Percentiles rank a stretch among this genome's conserved stretches.
phyloP scores from a whole-genome alignment of 2,113 vertebrate genomes.

The Anser brachyrhynchus region DNA sequence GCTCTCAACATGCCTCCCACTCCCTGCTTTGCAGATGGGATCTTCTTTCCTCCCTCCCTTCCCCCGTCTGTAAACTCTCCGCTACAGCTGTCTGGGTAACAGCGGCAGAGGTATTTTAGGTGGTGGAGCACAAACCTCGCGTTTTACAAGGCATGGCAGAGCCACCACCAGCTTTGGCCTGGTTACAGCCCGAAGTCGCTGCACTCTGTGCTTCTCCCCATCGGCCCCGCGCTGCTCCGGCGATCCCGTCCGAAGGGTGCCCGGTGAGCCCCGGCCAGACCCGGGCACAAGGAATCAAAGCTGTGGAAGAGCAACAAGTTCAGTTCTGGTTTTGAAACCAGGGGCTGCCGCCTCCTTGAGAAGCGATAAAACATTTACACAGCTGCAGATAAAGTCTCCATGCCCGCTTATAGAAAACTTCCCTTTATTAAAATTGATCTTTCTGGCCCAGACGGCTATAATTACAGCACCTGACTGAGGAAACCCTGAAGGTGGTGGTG shows the following conservation, averaged over 20 bases:
- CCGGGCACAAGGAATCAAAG: neutral
- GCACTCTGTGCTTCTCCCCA: fast-evolving
- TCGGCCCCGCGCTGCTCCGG: neutral
- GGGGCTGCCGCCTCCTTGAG: neutral
- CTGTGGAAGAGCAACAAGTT: neutral
- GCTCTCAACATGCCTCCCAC: conserved; percentile 69
- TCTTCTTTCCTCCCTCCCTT: conserved; percentile 17
- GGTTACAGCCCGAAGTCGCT: fast-evolving
- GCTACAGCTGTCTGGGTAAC: conserved; percentile 11
- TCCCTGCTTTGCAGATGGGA: conserved; percentile 72
- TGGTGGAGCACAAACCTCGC: neutral
- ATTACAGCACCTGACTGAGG: fast-evolving
- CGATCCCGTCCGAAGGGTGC: fast-evolving
- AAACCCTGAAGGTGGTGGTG: neutral
- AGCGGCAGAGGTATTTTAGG: neutral
- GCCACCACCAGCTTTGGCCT: neutral
- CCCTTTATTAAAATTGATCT: neutral
- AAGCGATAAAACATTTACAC: fast-evolving
- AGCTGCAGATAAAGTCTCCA: neutral
- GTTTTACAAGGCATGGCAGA: neutral
- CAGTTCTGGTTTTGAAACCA: neutral
- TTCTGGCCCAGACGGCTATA: fast-evolving
- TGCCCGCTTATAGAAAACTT: fast-evolving
- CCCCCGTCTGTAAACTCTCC: neutral
- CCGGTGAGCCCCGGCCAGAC: fast-evolving